Evolutionary conservation across 1,140 invertebrate species (phyloP).

Genomic region (Geopemphigus sp.): DNA sequence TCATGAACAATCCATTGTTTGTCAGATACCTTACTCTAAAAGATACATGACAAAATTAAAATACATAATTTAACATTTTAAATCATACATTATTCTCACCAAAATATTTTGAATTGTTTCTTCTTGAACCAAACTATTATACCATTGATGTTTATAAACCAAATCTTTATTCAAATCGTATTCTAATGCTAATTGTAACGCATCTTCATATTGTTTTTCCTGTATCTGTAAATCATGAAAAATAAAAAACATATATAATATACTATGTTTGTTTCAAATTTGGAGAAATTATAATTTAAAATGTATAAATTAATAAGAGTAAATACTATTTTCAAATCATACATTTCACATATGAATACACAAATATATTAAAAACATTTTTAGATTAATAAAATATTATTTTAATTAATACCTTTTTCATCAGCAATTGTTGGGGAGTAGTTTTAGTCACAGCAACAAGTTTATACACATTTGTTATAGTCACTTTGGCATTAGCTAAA

Average conservation of each 20-base stretch:
- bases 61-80: not conserved
- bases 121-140: conserved; percentile 27
- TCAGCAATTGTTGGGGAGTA: conserved; percentile 34
- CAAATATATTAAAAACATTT: not conserved
- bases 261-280: not conserved
- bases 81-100: conserved; percentile 3
- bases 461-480: conserved; percentile 38
- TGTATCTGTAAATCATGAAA: conserved; percentile 26
- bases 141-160: conserved; percentile 46
- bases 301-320: too few relatives aligned
- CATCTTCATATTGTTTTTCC: conserved; percentile 34
- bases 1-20: conserved; percentile 37
- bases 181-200: conserved; percentile 18
- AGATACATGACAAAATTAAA: not conserved
- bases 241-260: not conserved
- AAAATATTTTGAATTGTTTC: conserved; percentile 38
- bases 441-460: conserved; percentile 41
- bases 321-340: too few relatives aligned
- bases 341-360: not conserved
- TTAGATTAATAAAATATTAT: too few relatives aligned
- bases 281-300: too few relatives aligned
- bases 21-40: conserved; percentile 35
- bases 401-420: conserved; percentile 30
- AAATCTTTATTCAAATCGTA: conserved; percentile 46
- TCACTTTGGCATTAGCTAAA: not conserved